Base-by-base conservation (phyloP, 2,113 vertebrate genomes). In the Collichthys lucidus region DNA sequence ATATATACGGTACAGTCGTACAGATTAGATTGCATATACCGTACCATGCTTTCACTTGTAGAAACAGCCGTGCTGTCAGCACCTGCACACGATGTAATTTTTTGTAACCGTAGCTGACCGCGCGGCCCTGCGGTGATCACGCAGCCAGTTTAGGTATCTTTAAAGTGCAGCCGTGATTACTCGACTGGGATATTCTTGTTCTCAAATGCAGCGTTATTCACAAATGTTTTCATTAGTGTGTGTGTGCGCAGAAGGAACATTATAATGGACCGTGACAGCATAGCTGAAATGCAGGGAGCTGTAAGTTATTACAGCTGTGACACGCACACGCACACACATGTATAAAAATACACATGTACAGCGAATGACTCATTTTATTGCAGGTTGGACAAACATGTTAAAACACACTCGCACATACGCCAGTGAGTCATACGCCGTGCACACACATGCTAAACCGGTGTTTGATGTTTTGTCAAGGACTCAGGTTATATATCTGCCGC, bases 391-490 rank as follows among this genome's bases (percentile, higher is more conserved):
- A 87, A 87, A 91, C 91, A 87, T 92, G 92, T 92, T 92, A 88
- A 90, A 92, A 94, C 91, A 90, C 79, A 84, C 63, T 76, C 71
- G 65, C 83, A 80, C 84, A 84, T 75, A 85, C 49, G 69, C 88
- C 81, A 83, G 66, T 92, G 92, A 92, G 42, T 92, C 89, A 93
- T 84, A 70, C 3, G 7, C 87, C 82, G 22, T 87, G 79, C 85
- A 77, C 84, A 89, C 88, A 92, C 91, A 88, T 62, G 86, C 86
- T 82, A 60, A 90, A 76, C 44, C 74, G 61, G 65, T 29, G 74
- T 90, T 92, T 93, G 89, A 92, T 92, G 87, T 91, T 92, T 89
- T 86, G 75, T 92, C 87, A 93, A 89, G 85, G 88, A 90, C 82
- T 89, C 84, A 88, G 69, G 80, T 83, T 89, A 80, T 89, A 80